Evolutionary conservation across 2,888 invertebrate genomes (phyloP), one percentile per base, ranked within the genome.

Genomic region (Cheilosia urbana): DNA sequence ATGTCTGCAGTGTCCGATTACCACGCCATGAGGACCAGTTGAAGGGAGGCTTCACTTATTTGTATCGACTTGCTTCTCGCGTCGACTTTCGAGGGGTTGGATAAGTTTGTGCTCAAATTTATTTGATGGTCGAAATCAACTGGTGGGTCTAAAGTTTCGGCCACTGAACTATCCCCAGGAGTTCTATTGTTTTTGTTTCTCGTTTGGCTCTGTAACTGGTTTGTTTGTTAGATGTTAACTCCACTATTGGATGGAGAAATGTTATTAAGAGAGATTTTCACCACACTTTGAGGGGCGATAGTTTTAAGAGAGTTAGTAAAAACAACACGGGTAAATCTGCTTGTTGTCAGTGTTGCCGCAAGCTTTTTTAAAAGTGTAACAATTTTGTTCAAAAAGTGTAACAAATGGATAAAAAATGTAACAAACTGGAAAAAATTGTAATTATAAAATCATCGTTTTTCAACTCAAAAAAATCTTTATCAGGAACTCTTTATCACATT

Each of bases 1-100:
- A 53, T 82, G 85, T 85, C 85, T 85, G 40, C 77, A 81, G 85
- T 85, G 85, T 85, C 85, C 76, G 81, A 72, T 85, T 85, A 85
- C 85, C 57, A 57, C 60, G 42, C 17, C 17, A 42, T 71, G 65
- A 47, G 55, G 60, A 75, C 45, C 55, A 60, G 60, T 45, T 24
- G 71, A 76, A 62, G 60, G 69, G 51, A 47, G 73, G 40, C 51
- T 47, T n/a, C 4, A 68, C 42, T 17, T 42, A 45, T 19, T 80
- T 75, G 55, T 68, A 65, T 75, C 47, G 69, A 27, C 34, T 51
- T 30, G 45, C 6, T 17, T 47, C 13, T 37, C 45, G n/a, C 17
- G n/a, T 9, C 2, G n/a, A 17, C n/a, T 47, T n/a, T n/a, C 1
- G n/a, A 3, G 17, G 17, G 11, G 24, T 27, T 51, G 47, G 34